phyloP scores from a whole-genome alignment of 2,888 invertebrate species.

The Pteria penguin region DNA sequence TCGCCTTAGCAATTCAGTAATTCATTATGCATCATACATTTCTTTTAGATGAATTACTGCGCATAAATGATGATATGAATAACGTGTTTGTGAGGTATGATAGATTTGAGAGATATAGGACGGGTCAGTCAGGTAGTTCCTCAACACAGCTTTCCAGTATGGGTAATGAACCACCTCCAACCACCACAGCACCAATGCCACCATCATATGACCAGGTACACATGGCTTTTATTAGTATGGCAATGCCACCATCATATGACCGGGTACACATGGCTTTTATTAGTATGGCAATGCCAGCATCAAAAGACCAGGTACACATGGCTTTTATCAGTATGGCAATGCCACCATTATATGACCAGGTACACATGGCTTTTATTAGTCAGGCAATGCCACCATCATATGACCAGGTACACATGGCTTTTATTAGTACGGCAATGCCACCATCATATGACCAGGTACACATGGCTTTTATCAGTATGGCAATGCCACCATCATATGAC shows the following conservation, averaged over 20 bases:
- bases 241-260: slow-evolving; percentile 65
- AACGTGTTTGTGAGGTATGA: slow-evolving; percentile 92
- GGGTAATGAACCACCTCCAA: slow-evolving; percentile 45
- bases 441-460: too few relatives aligned
- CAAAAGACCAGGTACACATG: slow-evolving; percentile 73
- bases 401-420: too few relatives aligned
- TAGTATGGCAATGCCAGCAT: slow-evolving; percentile 58
- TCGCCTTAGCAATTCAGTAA: too few relatives aligned
- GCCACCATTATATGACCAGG: slow-evolving; percentile 70
- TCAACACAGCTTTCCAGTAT: slow-evolving; percentile 42
- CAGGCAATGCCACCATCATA: too few relatives aligned
- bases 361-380: too few relatives aligned
- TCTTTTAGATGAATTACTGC: slow-evolving; percentile 88
- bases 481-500: too few relatives aligned
- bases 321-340: too few relatives aligned
- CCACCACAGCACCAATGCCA: slow-evolving; percentile 46
- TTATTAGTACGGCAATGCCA: too few relatives aligned
- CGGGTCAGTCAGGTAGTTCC: slow-evolving; percentile 67
- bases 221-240: too few relatives aligned
- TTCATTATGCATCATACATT: too few relatives aligned
- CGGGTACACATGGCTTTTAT: too few relatives aligned
- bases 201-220: slow-evolving; percentile 73
- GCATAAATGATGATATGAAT: slow-evolving; percentile 97
- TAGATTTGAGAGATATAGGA: slow-evolving; percentile 78
- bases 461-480: too few relatives aligned